Evolutionary conservation across 2,888 invertebrate genomes (phyloP).

Genomic region (Hesperia comma): DNA sequence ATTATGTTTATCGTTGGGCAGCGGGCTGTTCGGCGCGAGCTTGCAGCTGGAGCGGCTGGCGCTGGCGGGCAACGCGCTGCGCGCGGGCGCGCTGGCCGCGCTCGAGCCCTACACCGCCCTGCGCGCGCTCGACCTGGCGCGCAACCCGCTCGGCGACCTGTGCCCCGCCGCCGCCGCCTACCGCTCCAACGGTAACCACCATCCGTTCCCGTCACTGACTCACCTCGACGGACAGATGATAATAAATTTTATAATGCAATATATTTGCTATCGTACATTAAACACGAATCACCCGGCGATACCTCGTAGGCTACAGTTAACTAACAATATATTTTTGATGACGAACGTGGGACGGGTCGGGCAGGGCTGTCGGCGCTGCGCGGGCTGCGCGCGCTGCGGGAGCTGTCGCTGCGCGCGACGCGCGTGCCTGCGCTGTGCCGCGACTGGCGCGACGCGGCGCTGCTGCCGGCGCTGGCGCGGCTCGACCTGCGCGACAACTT

Average conservation of each 20-base stretch:
- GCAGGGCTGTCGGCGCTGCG: conserved; percentile 43
- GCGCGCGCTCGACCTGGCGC: conserved; percentile 39
- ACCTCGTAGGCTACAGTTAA: no score
- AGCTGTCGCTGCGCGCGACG: conserved; percentile 37
- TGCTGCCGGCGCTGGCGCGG: conserved; percentile 37
- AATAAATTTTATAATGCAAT: no score
- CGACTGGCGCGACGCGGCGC: conserved; percentile 44
- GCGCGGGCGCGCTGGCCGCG: conserved; percentile 37
- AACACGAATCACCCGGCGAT: no score
- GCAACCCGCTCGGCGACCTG: conserved; percentile 50
- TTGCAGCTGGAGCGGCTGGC: conserved; percentile 38
- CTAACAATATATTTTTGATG: no score
- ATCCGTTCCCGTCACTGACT: no score
- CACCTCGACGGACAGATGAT: no score
- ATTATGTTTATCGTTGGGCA: conserved; percentile 26
- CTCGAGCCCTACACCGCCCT: conserved; percentile 39
- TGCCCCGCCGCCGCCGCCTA: conserved; percentile 31
- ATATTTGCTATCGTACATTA: no score
- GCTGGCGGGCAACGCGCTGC: conserved; percentile 39
- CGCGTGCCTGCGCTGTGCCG: conserved; percentile 42
- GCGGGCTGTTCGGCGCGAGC: conserved; percentile 38
- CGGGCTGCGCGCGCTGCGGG: conserved; percentile 35
- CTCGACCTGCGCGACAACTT: conserved; percentile 46
- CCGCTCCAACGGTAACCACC: conserved; percentile 37
- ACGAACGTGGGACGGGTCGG: no score